A percentile compares a stretch with the other conserved stretches of the same genome.
phyloP scores from a whole-genome alignment of 2,888 invertebrate species.

The Acleris holmiana region DNA sequence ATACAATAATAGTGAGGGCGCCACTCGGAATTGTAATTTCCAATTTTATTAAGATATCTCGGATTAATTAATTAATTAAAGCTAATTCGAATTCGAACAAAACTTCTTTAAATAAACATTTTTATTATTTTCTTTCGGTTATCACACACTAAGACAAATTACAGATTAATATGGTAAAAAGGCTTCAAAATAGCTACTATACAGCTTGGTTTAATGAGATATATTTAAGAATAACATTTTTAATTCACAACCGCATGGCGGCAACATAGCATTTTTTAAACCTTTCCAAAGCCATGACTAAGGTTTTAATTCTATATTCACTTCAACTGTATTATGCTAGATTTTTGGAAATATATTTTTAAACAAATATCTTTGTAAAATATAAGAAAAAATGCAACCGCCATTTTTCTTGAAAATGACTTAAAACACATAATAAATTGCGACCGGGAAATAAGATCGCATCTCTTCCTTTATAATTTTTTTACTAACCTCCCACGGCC shows the following conservation, averaged over 20 bases:
- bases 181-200: background rate
- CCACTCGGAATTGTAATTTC: too few relatives aligned
- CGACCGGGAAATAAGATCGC: background rate
- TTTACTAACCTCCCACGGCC: too few relatives aligned
- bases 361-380: background rate
- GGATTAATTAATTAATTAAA: too few relatives aligned
- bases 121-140: too few relatives aligned
- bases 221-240: background rate
- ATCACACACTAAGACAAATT: too few relatives aligned
- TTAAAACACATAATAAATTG: background rate
- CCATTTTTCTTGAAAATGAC: background rate
- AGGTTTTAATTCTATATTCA: constrained; percentile 1
- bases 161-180: too few relatives aligned
- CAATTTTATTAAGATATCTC: too few relatives aligned
- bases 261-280: background rate
- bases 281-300: background rate
- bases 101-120: too few relatives aligned
- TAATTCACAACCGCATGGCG: too few relatives aligned
- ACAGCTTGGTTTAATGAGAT: background rate
- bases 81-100: too few relatives aligned
- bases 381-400: background rate
- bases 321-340: constrained; percentile 21
- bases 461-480: too few relatives aligned
- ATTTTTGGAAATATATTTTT: background rate
- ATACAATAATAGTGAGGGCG: too few relatives aligned